Evolutionary conservation across 1,140 invertebrate species (phyloP).

Genomic region (Pseudoatta argentina): DNA sequence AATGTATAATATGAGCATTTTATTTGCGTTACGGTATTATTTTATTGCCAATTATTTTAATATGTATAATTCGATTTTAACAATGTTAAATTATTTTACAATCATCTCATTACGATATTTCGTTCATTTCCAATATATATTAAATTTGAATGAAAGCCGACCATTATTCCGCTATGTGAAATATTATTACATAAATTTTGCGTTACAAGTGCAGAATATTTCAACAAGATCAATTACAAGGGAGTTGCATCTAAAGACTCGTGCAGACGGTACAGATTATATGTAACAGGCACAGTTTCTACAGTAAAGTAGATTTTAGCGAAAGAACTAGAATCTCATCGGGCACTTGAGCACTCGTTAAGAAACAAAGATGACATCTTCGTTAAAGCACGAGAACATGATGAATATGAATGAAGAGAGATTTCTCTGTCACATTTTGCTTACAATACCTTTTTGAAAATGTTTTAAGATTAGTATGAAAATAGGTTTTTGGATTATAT

Average conservation of each 20-base stretch:
- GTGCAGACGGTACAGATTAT: neutral
- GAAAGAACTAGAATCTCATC: neutral
- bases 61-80: constrained; percentile 14
- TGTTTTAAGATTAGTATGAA: neutral
- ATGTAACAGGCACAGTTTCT: neutral
- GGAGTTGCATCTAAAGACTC: neutral
- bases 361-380: constrained; percentile 16
- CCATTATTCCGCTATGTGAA: neutral
- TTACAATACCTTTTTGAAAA: neutral
- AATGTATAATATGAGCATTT: constrained; percentile 2
- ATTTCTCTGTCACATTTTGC: neutral
- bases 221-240: constrained; percentile 18
- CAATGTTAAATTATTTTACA: constrained; percentile 20
- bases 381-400: constrained; percentile 16
- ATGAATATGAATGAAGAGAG: constrained; percentile 20
- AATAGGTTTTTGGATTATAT: neutral
- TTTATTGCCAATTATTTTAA: constrained; percentile 5
- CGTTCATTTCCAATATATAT: constrained; percentile 8
- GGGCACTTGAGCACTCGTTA: constrained; percentile 5
- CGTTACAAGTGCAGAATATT: neutral
- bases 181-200: constrained; percentile 12
- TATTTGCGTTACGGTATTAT: constrained; percentile 3
- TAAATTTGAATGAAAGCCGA: constrained; percentile 5
- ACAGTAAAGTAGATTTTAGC: neutral
- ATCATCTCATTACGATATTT: constrained; percentile 10